Percentiles rank a stretch among this genome's conserved stretches.
Conservation (phyloP, 2,888 invertebrate genomes). For the Trilocha varians region DNA sequence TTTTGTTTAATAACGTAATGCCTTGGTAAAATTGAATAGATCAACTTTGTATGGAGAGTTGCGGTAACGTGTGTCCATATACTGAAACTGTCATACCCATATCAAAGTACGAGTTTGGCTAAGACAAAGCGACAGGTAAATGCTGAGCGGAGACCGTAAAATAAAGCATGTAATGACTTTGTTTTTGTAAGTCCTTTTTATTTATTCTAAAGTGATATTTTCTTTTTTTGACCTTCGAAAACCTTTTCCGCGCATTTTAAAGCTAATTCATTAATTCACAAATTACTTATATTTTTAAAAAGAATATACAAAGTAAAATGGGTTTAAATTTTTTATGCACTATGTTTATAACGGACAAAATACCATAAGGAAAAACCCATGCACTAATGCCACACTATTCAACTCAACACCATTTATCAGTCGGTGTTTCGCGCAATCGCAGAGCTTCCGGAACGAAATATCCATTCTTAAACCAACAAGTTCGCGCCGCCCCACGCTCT, state of each 20-base stretch:
- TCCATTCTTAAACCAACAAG: constrained; percentile 1
- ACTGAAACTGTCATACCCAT: constrained; percentile 44
- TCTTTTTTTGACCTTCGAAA: no score
- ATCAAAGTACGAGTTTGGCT: constrained; percentile 35
- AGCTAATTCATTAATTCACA: no score
- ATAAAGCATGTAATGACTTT: background rate
- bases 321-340: no score
- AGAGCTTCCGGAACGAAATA: background rate
- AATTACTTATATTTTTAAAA: background rate
- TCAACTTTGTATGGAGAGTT: constrained; percentile 16
- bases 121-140: constrained; percentile 11
- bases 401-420: background rate
- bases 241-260: no score
- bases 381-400: background rate
- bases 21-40: constrained; percentile 19
- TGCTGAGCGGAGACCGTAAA: background rate
- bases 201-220: no score
- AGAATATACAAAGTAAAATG: no score
- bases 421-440: background rate
- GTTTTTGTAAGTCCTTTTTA: no score
- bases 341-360: no score
- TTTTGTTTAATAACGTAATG: constrained; percentile 4
- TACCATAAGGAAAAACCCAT: background rate
- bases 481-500: constrained; percentile 10
- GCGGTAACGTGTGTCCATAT: constrained; percentile 20